Conservation (phyloP, 2,888 invertebrate genomes). For the Marasmarcha lunaedactyla region DNA sequence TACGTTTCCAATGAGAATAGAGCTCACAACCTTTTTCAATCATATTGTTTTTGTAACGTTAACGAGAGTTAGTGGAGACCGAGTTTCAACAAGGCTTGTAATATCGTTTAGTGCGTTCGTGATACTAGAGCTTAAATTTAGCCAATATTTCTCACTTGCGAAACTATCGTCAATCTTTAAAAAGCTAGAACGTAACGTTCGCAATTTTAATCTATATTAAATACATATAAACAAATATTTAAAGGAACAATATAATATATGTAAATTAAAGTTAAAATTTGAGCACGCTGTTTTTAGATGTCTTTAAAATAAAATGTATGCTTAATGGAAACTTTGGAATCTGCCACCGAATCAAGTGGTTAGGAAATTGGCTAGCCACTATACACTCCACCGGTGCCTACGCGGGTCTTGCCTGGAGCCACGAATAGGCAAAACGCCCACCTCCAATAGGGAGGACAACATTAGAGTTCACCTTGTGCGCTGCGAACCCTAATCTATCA, state of each 20-base stretch:
- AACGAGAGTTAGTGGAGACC: too few relatives aligned
- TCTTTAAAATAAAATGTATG: background rate
- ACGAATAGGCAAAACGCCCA: slow-evolving; percentile 68
- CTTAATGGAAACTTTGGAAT: too few relatives aligned
- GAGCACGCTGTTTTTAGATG: background rate
- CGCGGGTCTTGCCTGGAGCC: slow-evolving; percentile 63
- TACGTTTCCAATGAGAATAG: slow-evolving; percentile 65
- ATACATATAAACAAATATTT: too few relatives aligned
- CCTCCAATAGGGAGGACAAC: slow-evolving; percentile 70
- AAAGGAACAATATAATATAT: too few relatives aligned
- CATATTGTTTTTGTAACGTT: slow-evolving; percentile 39
- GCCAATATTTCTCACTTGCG: too few relatives aligned
- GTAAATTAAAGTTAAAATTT: background rate
- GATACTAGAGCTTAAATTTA: too few relatives aligned
- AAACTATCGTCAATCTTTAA: too few relatives aligned
- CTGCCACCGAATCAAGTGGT: background rate
- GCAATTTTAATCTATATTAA: too few relatives aligned
- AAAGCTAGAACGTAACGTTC: too few relatives aligned
- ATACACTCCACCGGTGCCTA: slow-evolving; percentile 44
- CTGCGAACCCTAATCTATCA: slow-evolving; percentile 61
- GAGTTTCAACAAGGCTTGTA: too few relatives aligned
- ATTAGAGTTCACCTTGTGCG: slow-evolving; percentile 69
- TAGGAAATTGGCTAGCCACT: background rate
- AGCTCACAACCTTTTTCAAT: slow-evolving; percentile 70
- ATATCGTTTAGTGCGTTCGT: background rate